Conservation (phyloP, 35 echinoderm and acorn worm genomes). For the Ophiothrix spiculata region DNA sequence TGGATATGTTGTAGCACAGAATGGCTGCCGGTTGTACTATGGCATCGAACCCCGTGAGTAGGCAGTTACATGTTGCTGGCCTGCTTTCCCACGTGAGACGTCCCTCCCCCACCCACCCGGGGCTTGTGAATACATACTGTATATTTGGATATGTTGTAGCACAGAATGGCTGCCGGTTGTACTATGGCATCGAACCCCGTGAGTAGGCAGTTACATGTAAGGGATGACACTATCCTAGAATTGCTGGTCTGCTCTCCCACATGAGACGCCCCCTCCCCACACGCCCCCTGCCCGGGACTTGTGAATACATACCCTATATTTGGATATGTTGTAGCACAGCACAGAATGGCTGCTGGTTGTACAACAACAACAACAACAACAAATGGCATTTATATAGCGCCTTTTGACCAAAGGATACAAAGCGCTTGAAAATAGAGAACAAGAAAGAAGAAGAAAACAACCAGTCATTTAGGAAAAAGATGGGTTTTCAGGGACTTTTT, state of each 20-base stretch:
- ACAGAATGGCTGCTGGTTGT: constrained; percentile 44
- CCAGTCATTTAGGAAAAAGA: too few species aligned
- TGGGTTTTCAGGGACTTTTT: too few species aligned
- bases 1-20: constrained; percentile 72
- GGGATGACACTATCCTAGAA: constrained; percentile 40
- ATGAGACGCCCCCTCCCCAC: constrained; percentile 57
- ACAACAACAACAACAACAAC: constrained; percentile 39
- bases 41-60: constrained; percentile 58
- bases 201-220: constrained; percentile 47
- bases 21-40: constrained; percentile 49
- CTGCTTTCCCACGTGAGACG: constrained; percentile 34
- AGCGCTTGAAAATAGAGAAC: constrained; percentile 27
- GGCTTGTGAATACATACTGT: neutral
- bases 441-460: too few species aligned
- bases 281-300: constrained; percentile 40
- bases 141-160: constrained; percentile 72
- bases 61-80: constrained; percentile 44
- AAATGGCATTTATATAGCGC: too few species aligned
- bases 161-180: constrained; percentile 45
- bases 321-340: constrained; percentile 57
- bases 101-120: constrained; percentile 60
- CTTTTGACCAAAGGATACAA: too few species aligned
- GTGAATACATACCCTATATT: constrained; percentile 15
- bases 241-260: constrained; percentile 49
- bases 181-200: constrained; percentile 55